Evolutionary conservation across 2,797 vertebrate genomes (phyloP), one percentile per base, ranked within the genome.

Genomic region (Limnodromus scolopaceus): DNA sequence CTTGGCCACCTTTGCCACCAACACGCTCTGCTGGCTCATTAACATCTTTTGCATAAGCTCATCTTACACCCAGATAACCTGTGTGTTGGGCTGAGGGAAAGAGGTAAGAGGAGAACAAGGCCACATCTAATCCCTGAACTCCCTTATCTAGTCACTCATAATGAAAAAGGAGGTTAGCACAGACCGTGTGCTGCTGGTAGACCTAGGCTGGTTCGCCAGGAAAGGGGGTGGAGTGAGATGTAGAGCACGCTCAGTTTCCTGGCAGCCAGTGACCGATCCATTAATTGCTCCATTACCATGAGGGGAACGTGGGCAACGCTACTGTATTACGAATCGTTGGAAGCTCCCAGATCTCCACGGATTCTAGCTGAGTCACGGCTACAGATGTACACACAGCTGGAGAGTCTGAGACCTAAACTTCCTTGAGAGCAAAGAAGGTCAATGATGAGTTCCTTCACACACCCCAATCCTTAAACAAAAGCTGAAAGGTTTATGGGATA

Each of bases 211-310:
- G 39, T 11, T 32, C 16, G 10, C 36, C n/a, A 38, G 22, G 25
- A 30, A 41, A 53, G 19, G 38, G 27, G 20, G 28, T 4, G 9
- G 9, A 32, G 20, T 1, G 30, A 39, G 27, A 57, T 3, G 13
- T 1, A 24, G 25, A 71, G n/a, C 46, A 34, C 3, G 0, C 18
- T 3, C 22, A 10, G 3, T 13, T 39, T 54, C 28, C 51, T 14
- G 46, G 58, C 25, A 71, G 68, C 16, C 41, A n/a, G n/a, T 6
- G 19, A 45, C 13, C 1, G 1, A 43, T 22, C 28, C 53, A 16
- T 1, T 23, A 22, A 24, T 49, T 24, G 57, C 57, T 60, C 39
- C 32, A 4, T 32, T 38, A 16, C 46, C 2, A 0, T 34, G 13
- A 65, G 24, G 24, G 20, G 23, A 79, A n/a, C 6, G 36, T 1